Conservation (phyloP, 2,888 invertebrate genomes). For the Perithous albicinctus region DNA sequence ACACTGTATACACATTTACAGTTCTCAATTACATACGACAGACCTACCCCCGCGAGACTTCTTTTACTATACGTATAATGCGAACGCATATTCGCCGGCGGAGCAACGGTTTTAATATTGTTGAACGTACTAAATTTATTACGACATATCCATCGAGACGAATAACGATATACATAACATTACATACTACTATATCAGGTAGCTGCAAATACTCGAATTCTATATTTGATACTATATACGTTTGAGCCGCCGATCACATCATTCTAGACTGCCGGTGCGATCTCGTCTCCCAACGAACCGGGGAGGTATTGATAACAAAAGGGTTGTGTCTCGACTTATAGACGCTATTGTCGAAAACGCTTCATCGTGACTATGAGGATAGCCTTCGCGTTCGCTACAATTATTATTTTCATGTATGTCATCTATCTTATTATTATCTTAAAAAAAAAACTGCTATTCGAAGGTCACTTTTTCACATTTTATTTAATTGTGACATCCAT, state of each 20-base stretch:
- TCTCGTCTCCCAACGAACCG: slow-evolving; percentile 57
- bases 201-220: slow-evolving; percentile 67
- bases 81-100: not conserved
- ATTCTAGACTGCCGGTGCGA: slow-evolving; percentile 57
- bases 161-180: slow-evolving; percentile 51
- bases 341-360: not conserved
- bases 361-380: not conserved
- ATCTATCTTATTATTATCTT: slow-evolving; percentile 22
- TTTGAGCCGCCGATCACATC: slow-evolving; percentile 52
- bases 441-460: not conserved
- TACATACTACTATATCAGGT: slow-evolving; percentile 67
- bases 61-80: not conserved
- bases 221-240: slow-evolving; percentile 78
- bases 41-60: not conserved
- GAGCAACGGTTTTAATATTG: slow-evolving; percentile 20
- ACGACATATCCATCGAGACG: slow-evolving; percentile 67
- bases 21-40: slow-evolving; percentile 3
- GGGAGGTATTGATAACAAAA: slow-evolving; percentile 29
- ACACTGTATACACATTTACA: no score
- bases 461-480: not conserved
- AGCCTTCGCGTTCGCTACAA: slow-evolving; percentile 44
- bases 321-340: slow-evolving; percentile 15
- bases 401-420: slow-evolving; percentile 43
- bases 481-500: not conserved
- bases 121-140: slow-evolving; percentile 63